phyloP scores from a whole-genome alignment of 2,888 invertebrate genomes.

The Agrilus cyanescens region DNA sequence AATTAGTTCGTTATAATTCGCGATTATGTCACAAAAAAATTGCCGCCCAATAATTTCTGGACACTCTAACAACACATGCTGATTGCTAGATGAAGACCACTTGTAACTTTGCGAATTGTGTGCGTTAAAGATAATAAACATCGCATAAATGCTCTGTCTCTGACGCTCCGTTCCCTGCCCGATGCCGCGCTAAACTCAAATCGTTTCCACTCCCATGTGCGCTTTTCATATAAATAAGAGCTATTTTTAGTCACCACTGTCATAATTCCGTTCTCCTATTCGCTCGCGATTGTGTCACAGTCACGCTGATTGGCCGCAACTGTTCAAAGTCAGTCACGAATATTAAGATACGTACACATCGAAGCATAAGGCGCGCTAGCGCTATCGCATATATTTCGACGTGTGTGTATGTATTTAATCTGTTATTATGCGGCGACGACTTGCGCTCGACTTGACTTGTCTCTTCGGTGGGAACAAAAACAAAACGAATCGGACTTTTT shows the following conservation, averaged over 20 bases:
- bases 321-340: conserved; percentile 22
- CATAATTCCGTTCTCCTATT: conserved; percentile 22
- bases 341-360: conserved; percentile 12
- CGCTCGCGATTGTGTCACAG: conserved; percentile 27
- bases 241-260: conserved; percentile 34
- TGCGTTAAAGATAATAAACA: conserved; percentile 29
- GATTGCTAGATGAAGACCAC: conserved; percentile 19
- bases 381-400: conserved; percentile 24
- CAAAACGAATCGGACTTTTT: too few species aligned
- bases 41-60: conserved; percentile 22
- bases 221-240: conserved; percentile 28
- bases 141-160: conserved; percentile 27
- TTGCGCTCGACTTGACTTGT: conserved; percentile 4
- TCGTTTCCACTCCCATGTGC: conserved; percentile 29
- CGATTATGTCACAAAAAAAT: conserved; percentile 22
- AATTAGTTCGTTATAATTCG: conserved; percentile 15
- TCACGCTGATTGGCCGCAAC: conserved; percentile 23
- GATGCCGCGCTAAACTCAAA: conserved; percentile 32
- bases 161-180: conserved; percentile 23
- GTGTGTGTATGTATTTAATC: conserved; percentile 16
- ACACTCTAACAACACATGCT: conserved; percentile 27
- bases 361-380: conserved; percentile 15
- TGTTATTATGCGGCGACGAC: conserved; percentile 7
- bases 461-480: conserved; percentile 1
- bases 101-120: conserved; percentile 25